Conservation (phyloP, 2,113 vertebrate species). For the Pan paniscus region DNA sequence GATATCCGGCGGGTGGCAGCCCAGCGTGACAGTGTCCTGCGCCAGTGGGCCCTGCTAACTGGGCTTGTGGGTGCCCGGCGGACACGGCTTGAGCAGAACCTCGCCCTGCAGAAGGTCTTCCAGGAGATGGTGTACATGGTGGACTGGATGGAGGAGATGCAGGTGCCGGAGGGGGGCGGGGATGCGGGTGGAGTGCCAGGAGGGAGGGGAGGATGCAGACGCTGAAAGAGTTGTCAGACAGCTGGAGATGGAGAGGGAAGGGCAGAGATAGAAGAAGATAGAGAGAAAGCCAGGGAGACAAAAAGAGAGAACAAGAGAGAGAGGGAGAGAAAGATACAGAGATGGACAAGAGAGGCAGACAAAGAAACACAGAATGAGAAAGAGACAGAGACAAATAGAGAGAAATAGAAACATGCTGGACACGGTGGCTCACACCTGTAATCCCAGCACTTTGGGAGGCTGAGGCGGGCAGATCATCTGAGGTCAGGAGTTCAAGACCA, state of each 20-base stretch:
- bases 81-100: constrained; percentile 92
- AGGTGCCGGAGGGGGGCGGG: constrained; percentile 82
- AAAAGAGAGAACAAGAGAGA: background rate
- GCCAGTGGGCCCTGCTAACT: constrained; percentile 93
- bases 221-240: background rate
- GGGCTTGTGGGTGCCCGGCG: constrained; percentile 90
- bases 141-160: constrained; percentile 98
- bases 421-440: too few species aligned
- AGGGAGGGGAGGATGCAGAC: background rate
- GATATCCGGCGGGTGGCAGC: constrained; percentile 91
- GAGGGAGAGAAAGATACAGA: background rate
- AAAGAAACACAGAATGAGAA: background rate
- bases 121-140: constrained; percentile 99
- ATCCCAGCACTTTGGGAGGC: too few species aligned
- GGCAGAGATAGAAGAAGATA: background rate
- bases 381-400: background rate
- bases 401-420: too few species aligned
- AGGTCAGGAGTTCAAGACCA: too few species aligned
- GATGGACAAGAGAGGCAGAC: background rate
- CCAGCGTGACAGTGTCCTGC: constrained; percentile 94
- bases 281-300: background rate
- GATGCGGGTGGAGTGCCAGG: fast-evolving
- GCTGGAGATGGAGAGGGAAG: background rate
- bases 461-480: too few species aligned
- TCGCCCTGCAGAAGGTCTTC: constrained; percentile 95